These are phyloP conservation scores for Charanyca ferruginea DNA, from an alignment of 2,888 invertebrate species.

Conservation along the genomic window DNA sequence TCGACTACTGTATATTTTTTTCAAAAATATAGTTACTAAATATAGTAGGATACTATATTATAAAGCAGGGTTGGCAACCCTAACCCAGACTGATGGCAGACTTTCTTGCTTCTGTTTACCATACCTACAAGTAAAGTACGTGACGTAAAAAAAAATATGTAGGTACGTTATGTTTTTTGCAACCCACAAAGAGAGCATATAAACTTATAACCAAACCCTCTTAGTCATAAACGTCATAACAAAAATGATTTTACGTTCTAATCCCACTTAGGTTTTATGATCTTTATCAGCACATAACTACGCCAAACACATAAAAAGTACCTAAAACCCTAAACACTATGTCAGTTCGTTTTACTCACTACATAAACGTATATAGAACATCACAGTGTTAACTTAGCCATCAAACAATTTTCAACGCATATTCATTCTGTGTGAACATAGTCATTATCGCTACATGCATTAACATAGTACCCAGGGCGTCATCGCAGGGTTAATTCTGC, in stretches of 20 bases:
- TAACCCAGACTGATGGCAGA: too few species aligned
- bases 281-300: slow-evolving; percentile 1
- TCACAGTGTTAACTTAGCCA: slow-evolving; percentile 23
- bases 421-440: slow-evolving; percentile 35
- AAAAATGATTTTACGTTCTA: slow-evolving; percentile 21
- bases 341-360: slow-evolving; percentile 4
- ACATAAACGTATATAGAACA: slow-evolving; percentile 21
- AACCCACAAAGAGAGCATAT: neutral
- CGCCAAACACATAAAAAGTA: slow-evolving; percentile 5
- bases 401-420: slow-evolving; percentile 54
- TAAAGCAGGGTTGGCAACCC: too few species aligned
- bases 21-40: too few species aligned
- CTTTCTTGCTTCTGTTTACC: too few species aligned
- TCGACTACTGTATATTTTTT: too few species aligned
- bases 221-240: slow-evolving; percentile 5
- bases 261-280: slow-evolving; percentile 24
- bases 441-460: slow-evolving; percentile 58
- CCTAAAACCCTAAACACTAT: slow-evolving; percentile 8
- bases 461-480: slow-evolving; percentile 56
- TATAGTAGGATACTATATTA: too few species aligned
- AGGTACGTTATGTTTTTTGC: neutral
- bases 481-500: slow-evolving; percentile 64
- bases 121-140: too few species aligned
- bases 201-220: neutral
- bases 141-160: neutral